Evolutionary conservation across 2,113 vertebrate genomes (phyloP).

Genomic region (Regulus satrapa): DNA sequence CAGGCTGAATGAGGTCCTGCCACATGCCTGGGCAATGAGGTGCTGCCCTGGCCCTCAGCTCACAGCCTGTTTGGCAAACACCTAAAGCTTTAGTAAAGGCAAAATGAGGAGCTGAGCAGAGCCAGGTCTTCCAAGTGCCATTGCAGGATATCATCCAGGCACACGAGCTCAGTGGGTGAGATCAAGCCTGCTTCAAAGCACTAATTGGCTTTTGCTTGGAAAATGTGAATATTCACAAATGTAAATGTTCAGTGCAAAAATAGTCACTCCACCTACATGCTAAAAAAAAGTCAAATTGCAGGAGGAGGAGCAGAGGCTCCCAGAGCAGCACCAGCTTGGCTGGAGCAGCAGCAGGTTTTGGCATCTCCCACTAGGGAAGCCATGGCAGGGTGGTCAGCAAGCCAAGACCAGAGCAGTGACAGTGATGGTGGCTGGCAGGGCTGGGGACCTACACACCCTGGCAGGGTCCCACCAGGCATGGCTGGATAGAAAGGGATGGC

Average conservation of each 20-base stretch:
- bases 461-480: not conserved
- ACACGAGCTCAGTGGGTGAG: not conserved
- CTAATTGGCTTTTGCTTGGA: not conserved
- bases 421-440: not conserved
- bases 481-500: not conserved
- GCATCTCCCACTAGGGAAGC: not conserved
- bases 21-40: not conserved
- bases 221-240: slow-evolving; percentile 50
- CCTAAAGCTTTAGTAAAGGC: not conserved
- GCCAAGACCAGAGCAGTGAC: accelerated
- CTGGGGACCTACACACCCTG: not conserved
- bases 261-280: slow-evolving; percentile 6
- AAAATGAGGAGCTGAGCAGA: not conserved
- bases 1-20: not conserved
- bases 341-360: not conserved
- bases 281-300: slow-evolving; percentile 8
- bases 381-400: not conserved
- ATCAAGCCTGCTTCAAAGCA: not conserved
- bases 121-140: not conserved
- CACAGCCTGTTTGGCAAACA: not conserved
- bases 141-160: not conserved
- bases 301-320: not conserved
- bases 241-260: slow-evolving; percentile 62
- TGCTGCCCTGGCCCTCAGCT: not conserved
- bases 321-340: not conserved